Evolutionary conservation across 2,797 vertebrate genomes (phyloP), one percentile per base, ranked within the genome.

Genomic region (Neosilurus hyrtlii): DNA sequence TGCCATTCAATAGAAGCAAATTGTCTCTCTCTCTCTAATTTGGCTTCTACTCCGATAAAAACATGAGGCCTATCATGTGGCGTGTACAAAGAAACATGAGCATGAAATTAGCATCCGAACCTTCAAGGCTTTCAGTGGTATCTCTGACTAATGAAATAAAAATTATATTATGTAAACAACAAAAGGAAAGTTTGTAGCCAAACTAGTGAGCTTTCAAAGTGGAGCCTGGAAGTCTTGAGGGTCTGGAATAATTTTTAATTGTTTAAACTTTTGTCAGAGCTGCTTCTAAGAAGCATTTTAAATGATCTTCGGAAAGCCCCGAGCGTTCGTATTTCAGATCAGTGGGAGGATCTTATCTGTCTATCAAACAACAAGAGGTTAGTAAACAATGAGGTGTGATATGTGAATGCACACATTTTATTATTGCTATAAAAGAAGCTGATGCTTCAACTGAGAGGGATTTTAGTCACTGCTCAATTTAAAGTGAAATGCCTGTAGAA

Each of bases 61-160:
- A 91, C 85, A 83, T 80, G 87, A 89, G 89, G 90, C 86, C 89
- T 71, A 91, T 92, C 89, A 88, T 83, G 90, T 85, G 88, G 81
- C 80, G 88, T 89, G 87, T 89, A 84, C 84, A 93, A 93, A 93
- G 90, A 90, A 90, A 92, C 91, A 91, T 90, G 91, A 87, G 86
- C 88, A 88, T 89, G 89, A 88, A 86, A 72, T 74, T 84, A 83
- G 81, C 82, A 84, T 65, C 37, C 65, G 59, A 59, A 78, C 61
- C 82, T 80, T 79, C 82, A 73, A 79, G 82, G 66, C 66, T 83
- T 83, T 83, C 59, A 83, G 76, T 51, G 63, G 79, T 63, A 83
- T 72, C 75, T 79, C 67, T 63, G 61, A 65, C n/a, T 66, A 83
- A 83, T 37, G 59, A 71, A 83, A 70, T 63, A 71, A 83, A 59